Percentiles rank a stretch among this genome's conserved stretches.
These are phyloP conservation scores for Cephalopachus bancanus DNA, from an alignment of 2,797 vertebrate genomes.

Conservation along the genomic window DNA sequence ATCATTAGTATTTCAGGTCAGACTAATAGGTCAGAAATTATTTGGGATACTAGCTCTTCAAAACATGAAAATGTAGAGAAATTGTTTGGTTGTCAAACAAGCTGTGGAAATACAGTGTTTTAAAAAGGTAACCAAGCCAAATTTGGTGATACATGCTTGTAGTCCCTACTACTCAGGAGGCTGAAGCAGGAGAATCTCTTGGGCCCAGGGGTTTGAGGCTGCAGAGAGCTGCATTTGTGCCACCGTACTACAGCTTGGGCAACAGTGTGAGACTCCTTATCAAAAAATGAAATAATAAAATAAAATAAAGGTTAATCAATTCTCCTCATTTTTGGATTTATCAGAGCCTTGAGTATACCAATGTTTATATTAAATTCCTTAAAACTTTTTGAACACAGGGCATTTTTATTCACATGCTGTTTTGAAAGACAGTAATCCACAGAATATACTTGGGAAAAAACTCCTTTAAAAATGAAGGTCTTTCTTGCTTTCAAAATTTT, in stretches of 20 bases:
- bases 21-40: not conserved
- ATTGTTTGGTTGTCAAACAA: not conserved
- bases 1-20: not conserved
- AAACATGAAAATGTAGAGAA: not conserved
- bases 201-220: too few species aligned
- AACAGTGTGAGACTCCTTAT: too few species aligned
- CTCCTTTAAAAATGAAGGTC: not conserved
- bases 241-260: too few species aligned
- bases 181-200: too few species aligned
- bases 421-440: not conserved
- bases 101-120: not conserved
- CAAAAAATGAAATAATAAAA: too few species aligned
- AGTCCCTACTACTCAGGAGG: too few species aligned
- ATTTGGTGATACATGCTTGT: too few species aligned
- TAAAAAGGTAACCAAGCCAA: not conserved
- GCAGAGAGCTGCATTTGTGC: too few species aligned
- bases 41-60: not conserved
- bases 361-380: not conserved
- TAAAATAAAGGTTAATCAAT: not conserved
- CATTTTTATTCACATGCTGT: not conserved
- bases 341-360: not conserved
- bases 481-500: not conserved
- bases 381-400: not conserved
- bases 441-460: not conserved
- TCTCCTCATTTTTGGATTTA: not conserved